Percentiles rank a stretch among this genome's conserved stretches.
These are phyloP conservation scores for Eremobia ochroleuca DNA, from an alignment of 2,888 invertebrate species.

Conservation along the genomic window DNA sequence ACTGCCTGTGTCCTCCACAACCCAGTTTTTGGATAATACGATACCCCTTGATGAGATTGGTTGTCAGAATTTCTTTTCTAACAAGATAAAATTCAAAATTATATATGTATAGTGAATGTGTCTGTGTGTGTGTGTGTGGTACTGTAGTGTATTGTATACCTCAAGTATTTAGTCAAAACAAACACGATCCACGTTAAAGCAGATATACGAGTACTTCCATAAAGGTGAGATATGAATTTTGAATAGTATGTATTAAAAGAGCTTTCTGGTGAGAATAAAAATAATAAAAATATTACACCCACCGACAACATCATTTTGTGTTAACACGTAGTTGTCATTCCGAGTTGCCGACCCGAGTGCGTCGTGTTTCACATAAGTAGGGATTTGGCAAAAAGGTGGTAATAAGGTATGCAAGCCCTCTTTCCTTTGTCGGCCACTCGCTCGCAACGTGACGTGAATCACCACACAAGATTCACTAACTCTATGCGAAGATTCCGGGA, in stretches of 20 bases:
- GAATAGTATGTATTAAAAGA: conserved; percentile 49
- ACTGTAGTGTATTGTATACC: not conserved
- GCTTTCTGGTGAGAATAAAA: conserved; percentile 63
- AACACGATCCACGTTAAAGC: conserved; percentile 36
- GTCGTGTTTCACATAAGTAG: conserved; percentile 88
- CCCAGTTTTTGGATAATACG: not conserved
- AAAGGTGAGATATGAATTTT: conserved; percentile 50
- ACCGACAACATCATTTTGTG: conserved; percentile 72
- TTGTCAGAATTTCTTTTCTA: not conserved
- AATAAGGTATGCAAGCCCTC: conserved; percentile 91
- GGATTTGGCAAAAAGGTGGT: conserved; percentile 90
- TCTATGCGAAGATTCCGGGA: conserved; percentile 81
- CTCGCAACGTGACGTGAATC: conserved; percentile 89
- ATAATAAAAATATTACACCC: conserved; percentile 69
- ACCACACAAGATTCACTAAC: conserved; percentile 84
- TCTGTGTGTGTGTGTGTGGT: not conserved
- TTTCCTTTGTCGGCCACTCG: conserved; percentile 90
- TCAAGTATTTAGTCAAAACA: conserved; percentile 36
- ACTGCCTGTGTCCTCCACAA: not conserved
- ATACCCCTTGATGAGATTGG: not conserved
- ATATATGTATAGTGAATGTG: not conserved
- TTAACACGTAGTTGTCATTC: conserved; percentile 85
- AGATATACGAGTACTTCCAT: conserved; percentile 30
- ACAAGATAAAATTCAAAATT: not conserved
- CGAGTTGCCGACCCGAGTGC: conserved; percentile 81